Evolutionary conservation across 37 sponge, comb jelly and placozoan genomes (phyloP), one percentile per base, ranked within the genome.

Genomic region (Ephydatia muelleri): DNA sequence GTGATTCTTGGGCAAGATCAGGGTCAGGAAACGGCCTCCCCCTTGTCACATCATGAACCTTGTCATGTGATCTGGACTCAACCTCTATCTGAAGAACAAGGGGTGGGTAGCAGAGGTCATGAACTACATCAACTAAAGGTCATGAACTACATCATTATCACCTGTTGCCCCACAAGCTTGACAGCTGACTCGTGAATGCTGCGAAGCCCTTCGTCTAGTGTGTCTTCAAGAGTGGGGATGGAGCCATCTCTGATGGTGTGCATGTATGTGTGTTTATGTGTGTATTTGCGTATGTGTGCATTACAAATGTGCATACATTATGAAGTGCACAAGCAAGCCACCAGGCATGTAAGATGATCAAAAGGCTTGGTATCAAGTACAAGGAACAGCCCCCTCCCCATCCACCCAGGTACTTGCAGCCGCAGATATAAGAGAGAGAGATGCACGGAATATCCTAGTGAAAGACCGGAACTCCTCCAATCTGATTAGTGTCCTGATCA

Each of bases 201-300:
- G 22, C 13, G 39, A 36, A 68, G 36, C 6, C 27, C n/a, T 21
- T 75, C 71, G 65, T 80, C 78, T 0, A 90, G 82, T 23, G 77
- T 66, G 23, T 90, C 78, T 0, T 80, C 82, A 13, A 90, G 83
- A 21, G 66, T 26, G 66, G 92, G 92, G 30, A 87, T 83, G 65
- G 75, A 48, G 2, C 8, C 49, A 38, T 73, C 76, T 0, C 38
- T 31, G 38, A 26, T 83, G 83, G 83, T 83, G 83, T 73, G 83
- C 73, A 75, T 83, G 83, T 73, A 75, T 83, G 83, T 73, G 83
- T 83, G 83, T 43, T 65, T 83, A 67, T 70, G 82, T 68, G 70
- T 68, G 81, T 80, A 38, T 80, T 66, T 80, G 67, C 64, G 80
- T 80, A 67, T 80, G 80, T 80, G 68, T 80, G 80, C 27, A 28